Conservation (phyloP, 2,888 invertebrate genomes). For the Conistra vaccinii region DNA sequence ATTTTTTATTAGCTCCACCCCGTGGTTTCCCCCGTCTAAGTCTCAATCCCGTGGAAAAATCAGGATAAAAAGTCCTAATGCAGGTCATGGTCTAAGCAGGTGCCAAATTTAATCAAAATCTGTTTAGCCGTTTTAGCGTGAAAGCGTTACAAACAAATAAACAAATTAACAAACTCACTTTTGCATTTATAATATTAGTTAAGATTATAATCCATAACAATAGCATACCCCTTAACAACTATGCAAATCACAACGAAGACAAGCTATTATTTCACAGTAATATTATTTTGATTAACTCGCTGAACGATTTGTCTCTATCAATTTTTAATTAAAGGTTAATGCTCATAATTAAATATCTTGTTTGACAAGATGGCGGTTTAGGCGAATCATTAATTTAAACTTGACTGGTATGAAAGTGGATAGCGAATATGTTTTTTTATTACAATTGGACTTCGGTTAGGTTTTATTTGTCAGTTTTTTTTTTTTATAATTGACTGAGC, state of each 20-base stretch:
- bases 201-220: background rate
- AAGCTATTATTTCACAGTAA: constrained; percentile 62
- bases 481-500: background rate
- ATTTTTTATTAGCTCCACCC: background rate
- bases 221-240: constrained; percentile 53
- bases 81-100: no score
- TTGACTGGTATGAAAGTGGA: constrained; percentile 48
- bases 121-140: no score
- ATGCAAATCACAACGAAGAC: constrained; percentile 62
- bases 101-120: no score
- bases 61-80: no score
- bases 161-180: no score
- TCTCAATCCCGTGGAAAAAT: no score
- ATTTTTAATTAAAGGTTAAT: constrained; percentile 73
- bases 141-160: no score
- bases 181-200: no score
- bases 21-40: no score
- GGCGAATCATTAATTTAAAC: constrained; percentile 61
- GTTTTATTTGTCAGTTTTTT: background rate
- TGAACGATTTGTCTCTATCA: constrained; percentile 73
- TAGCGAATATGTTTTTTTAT: background rate
- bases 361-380: constrained; percentile 67
- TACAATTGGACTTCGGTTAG: background rate
- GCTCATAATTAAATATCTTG: constrained; percentile 70
- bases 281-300: constrained; percentile 67